Conservation (phyloP, 2,797 vertebrate species). For the Sarcoramphus papa region DNA sequence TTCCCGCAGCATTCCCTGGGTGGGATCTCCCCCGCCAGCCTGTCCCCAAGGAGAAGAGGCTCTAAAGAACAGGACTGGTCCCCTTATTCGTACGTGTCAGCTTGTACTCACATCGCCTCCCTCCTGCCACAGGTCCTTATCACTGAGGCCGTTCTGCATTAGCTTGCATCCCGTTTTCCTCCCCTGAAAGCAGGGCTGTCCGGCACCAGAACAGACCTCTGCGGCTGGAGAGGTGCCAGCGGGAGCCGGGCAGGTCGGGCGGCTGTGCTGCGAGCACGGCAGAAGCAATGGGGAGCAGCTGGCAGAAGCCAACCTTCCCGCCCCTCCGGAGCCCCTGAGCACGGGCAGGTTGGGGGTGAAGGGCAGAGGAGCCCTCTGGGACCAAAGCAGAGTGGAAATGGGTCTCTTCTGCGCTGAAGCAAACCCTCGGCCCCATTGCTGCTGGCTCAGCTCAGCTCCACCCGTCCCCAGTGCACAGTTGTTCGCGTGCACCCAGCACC, state of each 20-base stretch:
- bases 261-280: accelerated
- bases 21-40: not conserved
- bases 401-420: not conserved
- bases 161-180: not conserved
- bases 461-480: not conserved
- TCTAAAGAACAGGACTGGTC: not conserved
- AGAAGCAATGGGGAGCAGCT: not conserved
- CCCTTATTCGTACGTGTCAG: not conserved
- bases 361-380: not conserved
- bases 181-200: not conserved
- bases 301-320: not conserved
- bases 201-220: not conserved
- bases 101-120: not conserved
- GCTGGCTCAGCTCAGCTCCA: not conserved
- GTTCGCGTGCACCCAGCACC: too few species aligned
- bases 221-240: not conserved
- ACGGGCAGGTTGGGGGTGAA: not conserved
- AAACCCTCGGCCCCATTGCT: not conserved
- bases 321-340: not conserved
- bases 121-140: not conserved
- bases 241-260: not conserved
- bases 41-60: not conserved
- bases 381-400: not conserved
- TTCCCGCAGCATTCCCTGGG: not conserved
- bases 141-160: not conserved